These are phyloP conservation scores for Drosophila tropicalis DNA, from an alignment of 1,140 invertebrate species.

Conservation along the genomic window DNA sequence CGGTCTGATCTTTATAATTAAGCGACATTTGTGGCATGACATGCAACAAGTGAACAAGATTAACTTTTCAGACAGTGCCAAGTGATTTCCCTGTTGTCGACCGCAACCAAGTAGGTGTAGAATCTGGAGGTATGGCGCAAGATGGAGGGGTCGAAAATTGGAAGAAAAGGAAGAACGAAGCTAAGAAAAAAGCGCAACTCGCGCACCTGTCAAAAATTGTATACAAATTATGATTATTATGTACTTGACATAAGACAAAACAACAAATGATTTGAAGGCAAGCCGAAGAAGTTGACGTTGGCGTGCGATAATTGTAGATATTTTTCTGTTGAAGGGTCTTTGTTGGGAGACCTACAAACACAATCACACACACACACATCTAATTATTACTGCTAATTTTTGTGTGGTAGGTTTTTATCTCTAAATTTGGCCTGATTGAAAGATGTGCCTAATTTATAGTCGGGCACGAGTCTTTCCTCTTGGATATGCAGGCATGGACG, in stretches of 20 bases:
- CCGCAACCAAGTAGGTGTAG: conserved; percentile 43
- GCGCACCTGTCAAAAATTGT: conserved; percentile 64
- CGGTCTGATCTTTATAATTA: conserved; percentile 59
- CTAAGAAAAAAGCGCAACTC: conserved; percentile 37
- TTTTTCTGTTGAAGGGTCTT: conserved; percentile 38
- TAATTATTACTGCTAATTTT: conserved; percentile 81
- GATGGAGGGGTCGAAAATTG: not conserved
- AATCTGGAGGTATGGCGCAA: not conserved
- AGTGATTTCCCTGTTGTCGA: conserved; percentile 60
- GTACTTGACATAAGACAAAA: conserved; percentile 64
- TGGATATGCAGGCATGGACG: conserved; percentile 1
- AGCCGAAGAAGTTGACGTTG: conserved; percentile 53
- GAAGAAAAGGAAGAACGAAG: not conserved
- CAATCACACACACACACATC: conserved; percentile 21
- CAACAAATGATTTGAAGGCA: conserved; percentile 26
- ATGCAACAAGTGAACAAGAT: conserved; percentile 70
- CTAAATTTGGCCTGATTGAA: conserved; percentile 64
- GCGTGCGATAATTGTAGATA: conserved; percentile 75
- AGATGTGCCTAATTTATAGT: conserved; percentile 80
- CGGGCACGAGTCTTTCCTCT: conserved; percentile 59
- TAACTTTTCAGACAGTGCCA: conserved; percentile 59
- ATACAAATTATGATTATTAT: conserved; percentile 75
- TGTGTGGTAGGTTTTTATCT: conserved; percentile 40
- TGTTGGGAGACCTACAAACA: not conserved
- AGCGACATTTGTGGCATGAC: conserved; percentile 78